Percentiles rank a stretch among this genome's conserved stretches.
Conservation (phyloP, 2,888 invertebrate genomes). For the Oxytorus armatus region DNA sequence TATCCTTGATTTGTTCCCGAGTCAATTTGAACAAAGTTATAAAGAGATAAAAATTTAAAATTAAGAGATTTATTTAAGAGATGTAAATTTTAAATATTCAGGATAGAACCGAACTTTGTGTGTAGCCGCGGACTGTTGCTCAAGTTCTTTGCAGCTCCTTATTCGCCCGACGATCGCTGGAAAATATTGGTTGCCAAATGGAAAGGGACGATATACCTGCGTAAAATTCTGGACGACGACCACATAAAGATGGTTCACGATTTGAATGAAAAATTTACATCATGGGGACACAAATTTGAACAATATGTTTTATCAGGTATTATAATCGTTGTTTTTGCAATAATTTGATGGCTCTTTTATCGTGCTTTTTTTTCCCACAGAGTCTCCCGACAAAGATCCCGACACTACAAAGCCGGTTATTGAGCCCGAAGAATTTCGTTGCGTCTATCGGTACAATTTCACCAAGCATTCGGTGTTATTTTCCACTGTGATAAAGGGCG, state of each 20-base stretch:
- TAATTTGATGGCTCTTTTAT: background rate
- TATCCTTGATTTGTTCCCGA: no score
- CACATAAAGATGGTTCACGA: background rate
- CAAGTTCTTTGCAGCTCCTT: constrained; percentile 89
- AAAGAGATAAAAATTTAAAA: background rate
- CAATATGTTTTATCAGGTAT: constrained; percentile 68
- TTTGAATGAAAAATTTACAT: background rate
- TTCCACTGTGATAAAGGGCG: constrained; percentile 92
- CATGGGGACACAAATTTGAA: constrained; percentile 33
- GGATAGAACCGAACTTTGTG: constrained; percentile 86
- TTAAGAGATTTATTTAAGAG: no score
- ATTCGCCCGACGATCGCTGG: constrained; percentile 89
- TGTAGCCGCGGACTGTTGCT: constrained; percentile 90
- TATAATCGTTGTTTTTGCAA: background rate
- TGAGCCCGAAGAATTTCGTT: constrained; percentile 89
- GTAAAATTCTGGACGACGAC: no score
- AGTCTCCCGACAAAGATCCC: constrained; percentile 85
- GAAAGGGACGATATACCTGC: constrained; percentile 89
- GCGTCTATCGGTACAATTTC: constrained; percentile 87
- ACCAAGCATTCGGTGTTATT: constrained; percentile 88
- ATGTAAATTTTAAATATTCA: constrained; percentile 54
- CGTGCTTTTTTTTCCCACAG: constrained; percentile 78
- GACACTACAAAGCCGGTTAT: constrained; percentile 87
- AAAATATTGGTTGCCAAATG: constrained; percentile 88
- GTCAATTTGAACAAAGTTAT: background rate